Evolutionary conservation across 2,888 invertebrate species (phyloP), one percentile per base, ranked within the genome.

Genomic region (Sphaeridia pumilis): DNA sequence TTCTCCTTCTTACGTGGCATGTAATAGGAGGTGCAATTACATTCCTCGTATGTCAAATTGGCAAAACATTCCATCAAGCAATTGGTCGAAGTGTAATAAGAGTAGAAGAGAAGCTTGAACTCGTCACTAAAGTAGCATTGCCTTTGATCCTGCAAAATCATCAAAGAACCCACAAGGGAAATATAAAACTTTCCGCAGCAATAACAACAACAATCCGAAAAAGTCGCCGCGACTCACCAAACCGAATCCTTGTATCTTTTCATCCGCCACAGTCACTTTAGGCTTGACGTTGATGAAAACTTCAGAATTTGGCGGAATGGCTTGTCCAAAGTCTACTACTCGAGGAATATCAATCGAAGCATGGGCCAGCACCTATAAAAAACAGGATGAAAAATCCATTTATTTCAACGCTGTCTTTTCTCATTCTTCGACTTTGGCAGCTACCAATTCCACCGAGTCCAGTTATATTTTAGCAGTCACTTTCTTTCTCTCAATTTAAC

Each of bases 1-100:
- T n/a, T n/a, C n/a, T n/a, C n/a, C n/a, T n/a, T 7, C 55, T 46
- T 28, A 60, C 58, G 46, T 28, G 60, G 61, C 57, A 61, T 55
- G 41, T 53, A 58, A 24, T 58, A 58, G 4, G 43, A 55, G 3
- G 55, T 55, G 27, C 61, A 61, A n/a, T 56, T 56, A 34, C 61
- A 61, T 28, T 44, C 36, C 12, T 27, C 22, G n/a, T 50, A 53
- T 12, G 55, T 55, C 5, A 46, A 12, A 42, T 46, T 52, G 12
- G 38, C 42, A n/a, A 55, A 27, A 26, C 50, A 54, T 20, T 55
- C 55, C 47, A 52, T 52, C 12, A 55, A 24, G 35, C 57, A 57
- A 43, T 57, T 57, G 1, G 49, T 42, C 12, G 52, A 48, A 14
- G 59, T 59, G 47, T 61, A 61, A 3, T 57, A 55, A 0, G 49